Evolutionary conservation across 2,797 vertebrate species (phyloP).

Genomic region (Malacoraja senta): DNA sequence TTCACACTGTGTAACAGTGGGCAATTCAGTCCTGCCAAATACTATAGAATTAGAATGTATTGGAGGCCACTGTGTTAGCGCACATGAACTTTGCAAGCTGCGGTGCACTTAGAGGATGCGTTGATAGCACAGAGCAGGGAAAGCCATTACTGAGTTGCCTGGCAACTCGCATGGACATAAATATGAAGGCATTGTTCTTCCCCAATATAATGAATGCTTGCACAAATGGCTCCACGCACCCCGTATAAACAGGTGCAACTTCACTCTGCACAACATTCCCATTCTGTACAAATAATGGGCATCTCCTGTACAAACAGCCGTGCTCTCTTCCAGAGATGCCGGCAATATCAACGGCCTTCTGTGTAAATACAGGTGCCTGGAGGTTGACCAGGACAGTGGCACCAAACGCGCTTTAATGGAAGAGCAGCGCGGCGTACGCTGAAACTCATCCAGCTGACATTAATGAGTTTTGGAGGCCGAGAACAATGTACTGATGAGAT

Average conservation of each 20-base stretch:
- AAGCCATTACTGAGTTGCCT: slow-evolving; percentile 30
- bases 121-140: not conserved
- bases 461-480: no score
- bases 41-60: not conserved
- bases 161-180: not conserved
- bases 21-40: not conserved
- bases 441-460: no score
- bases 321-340: not conserved
- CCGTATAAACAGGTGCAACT: not conserved
- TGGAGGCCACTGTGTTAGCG: not conserved
- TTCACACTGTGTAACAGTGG: not conserved
- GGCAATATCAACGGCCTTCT: not conserved
- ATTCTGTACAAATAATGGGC: not conserved
- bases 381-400: no score
- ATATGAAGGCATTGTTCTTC: not conserved
- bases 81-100: not conserved
- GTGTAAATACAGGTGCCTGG: slow-evolving; percentile 1
- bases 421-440: no score
- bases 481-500: no score
- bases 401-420: no score
- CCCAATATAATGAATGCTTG: no score
- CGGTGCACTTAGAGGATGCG: not conserved
- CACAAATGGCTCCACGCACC: not conserved
- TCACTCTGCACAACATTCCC: not conserved
- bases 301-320: not conserved